Percentiles rank a stretch among this genome's conserved stretches.
Conservation (phyloP, 2,113 vertebrate genomes). For the Gymnarchus niloticus region DNA sequence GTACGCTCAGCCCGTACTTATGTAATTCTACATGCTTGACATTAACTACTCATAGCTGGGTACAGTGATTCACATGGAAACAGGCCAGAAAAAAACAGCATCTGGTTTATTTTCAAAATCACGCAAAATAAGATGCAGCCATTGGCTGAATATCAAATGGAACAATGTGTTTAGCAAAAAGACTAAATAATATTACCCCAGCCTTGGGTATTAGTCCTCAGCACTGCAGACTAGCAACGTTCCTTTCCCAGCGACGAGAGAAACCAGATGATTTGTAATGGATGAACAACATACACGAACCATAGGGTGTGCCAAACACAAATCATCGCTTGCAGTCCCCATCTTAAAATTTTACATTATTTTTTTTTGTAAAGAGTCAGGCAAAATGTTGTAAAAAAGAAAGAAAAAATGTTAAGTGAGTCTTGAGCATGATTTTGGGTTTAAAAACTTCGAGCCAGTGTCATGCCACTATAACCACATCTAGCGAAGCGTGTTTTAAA, state of each 20-base stretch:
- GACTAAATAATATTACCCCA: background rate
- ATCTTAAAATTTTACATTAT: background rate
- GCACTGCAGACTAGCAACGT: background rate
- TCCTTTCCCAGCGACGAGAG: background rate
- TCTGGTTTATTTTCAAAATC: background rate
- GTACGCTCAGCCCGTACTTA: background rate
- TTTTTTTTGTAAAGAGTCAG: background rate
- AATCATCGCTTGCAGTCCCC: background rate
- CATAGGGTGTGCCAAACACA: background rate
- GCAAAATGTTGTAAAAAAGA: background rate
- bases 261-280: background rate
- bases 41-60: background rate
- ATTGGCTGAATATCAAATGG: background rate
- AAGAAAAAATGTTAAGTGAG: background rate
- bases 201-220: background rate
- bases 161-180: background rate
- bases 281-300: background rate
- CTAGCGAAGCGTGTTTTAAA: background rate
- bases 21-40: background rate
- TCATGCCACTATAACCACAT: background rate
- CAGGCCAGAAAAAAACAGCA: background rate
- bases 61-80: background rate
- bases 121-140: background rate
- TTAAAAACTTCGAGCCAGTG: background rate
- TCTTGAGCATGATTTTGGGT: background rate